These are phyloP conservation scores for Noctuana brunneofusca DNA, from an alignment of 2,888 invertebrate species.

Conservation along the genomic window DNA sequence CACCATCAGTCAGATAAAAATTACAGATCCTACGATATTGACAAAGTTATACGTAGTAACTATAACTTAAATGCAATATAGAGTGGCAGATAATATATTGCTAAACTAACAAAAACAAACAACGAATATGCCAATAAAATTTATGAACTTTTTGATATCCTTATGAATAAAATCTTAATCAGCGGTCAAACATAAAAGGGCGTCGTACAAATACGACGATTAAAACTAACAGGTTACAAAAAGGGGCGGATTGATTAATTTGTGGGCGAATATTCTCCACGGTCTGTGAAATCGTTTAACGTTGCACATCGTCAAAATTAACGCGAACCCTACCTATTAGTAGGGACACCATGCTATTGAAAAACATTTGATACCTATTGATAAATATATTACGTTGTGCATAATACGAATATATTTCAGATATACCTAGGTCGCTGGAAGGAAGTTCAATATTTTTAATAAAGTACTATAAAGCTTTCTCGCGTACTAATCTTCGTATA, in stretches of 20 bases:
- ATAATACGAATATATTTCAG: no score
- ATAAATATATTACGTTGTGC: no score
- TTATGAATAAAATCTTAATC: slow-evolving; percentile 82
- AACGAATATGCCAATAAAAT: slow-evolving; percentile 35
- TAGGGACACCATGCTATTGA: slow-evolving; percentile 50
- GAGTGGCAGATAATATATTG: not conserved
- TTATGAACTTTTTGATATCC: slow-evolving; percentile 38
- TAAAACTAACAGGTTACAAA: slow-evolving; percentile 76
- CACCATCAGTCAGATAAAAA: no score
- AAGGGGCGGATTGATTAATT: slow-evolving; percentile 78
- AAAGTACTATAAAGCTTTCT: no score
- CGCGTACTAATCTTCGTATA: no score
- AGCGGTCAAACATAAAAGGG: slow-evolving; percentile 63
- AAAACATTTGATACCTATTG: no score
- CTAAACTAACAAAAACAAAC: slow-evolving; percentile 39
- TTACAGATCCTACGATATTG: no score
- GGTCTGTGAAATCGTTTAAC: slow-evolving; percentile 62
- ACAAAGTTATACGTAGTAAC: not conserved
- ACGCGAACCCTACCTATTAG: slow-evolving; percentile 52
- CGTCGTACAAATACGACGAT: slow-evolving; percentile 65
- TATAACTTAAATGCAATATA: not conserved
- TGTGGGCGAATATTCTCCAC: slow-evolving; percentile 58
- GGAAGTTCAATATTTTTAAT: no score
- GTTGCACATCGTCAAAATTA: slow-evolving; percentile 70
- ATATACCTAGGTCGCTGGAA: no score